Evolutionary conservation across 2,113 vertebrate genomes (phyloP).

Genomic region (Lonchura striata): DNA sequence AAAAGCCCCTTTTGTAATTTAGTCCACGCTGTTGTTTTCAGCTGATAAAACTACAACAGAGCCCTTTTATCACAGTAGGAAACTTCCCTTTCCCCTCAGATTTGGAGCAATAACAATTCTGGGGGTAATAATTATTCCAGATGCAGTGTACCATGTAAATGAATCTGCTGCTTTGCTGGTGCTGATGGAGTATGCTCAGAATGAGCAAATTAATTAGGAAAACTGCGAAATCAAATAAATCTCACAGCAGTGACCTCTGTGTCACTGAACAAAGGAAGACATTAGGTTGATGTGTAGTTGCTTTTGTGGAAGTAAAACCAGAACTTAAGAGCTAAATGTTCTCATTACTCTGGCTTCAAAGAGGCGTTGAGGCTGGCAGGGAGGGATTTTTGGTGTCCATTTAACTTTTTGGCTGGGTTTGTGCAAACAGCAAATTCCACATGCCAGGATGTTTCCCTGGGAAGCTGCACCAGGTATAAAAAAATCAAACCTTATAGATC

Average conservation of each 20-base stretch:
- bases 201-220: constrained; percentile 75
- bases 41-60: constrained; percentile 34
- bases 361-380: not conserved
- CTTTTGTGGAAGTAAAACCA: constrained; percentile 32
- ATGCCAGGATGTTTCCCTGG: not conserved
- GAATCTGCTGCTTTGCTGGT: constrained; percentile 58
- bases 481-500: not conserved
- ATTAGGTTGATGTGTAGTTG: constrained; percentile 23
- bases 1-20: not conserved
- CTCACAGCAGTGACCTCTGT: constrained; percentile 66
- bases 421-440: not conserved
- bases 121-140: constrained; percentile 72
- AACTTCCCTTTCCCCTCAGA: constrained; percentile 61
- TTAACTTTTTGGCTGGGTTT: not conserved
- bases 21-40: not conserved
- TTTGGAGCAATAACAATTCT: constrained; percentile 68
- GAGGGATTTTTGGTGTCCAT: not conserved
- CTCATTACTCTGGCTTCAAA: not conserved
- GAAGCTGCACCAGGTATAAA: not conserved
- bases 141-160: constrained; percentile 66
- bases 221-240: constrained; percentile 72
- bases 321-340: not conserved
- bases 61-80: constrained; percentile 56
- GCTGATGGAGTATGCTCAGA: constrained; percentile 43
- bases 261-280: constrained; percentile 43